Base-by-base conservation (phyloP, 2,888 invertebrate species). In the Drosophila infuscata region DNA sequence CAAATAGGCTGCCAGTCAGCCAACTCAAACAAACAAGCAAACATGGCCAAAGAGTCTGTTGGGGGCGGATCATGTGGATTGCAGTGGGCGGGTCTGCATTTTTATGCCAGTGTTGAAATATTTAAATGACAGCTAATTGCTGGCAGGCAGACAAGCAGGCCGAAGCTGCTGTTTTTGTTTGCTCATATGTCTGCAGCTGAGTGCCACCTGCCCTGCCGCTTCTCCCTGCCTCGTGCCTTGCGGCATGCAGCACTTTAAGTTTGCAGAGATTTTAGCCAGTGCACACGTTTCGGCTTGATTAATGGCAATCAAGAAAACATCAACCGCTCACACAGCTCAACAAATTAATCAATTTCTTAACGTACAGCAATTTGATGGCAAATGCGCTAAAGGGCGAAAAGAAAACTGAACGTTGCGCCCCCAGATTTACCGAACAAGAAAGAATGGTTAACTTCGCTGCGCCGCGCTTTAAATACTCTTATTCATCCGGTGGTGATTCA, bases 331-430 rank as follows among this genome's bases (percentile, higher is more conserved):
- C 62, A 64, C 61, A 74, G 76, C 74, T 74, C 74, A 90, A 79
- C 87, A 84, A 91, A 90, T 86, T 90, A 85, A 87, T 90, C 90
- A 90, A 91, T 91, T 91, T 81, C 84, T 79, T 79, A 81, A 89
- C 88, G 88, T 84, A 67, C 73, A 81, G 76, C 74, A 84, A 81
- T 89, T 89, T 87, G 69, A 74, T 79, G 77, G 74, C 54, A 59
- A 76, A 79, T 52, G 61, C 74, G 61, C 20, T 48, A 60, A 65
- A 53, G 67, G 46, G 53, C 51, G 52, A 60, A 73, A 70, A 72
- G 74, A 80, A 86, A 88, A 88, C 88, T 85, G 71, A 73, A 62
- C 72, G 72, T 81, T 74, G 48, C 62, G 79, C 63, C 72, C 72
- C 63, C 71, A 81, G 76, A 84, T 82, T 79, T 79, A 64, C 60